Percentiles rank a stretch among this genome's conserved stretches.
Evolutionary conservation across 2,113 vertebrate species (phyloP).

Genomic region (Etheostoma spectabile): DNA sequence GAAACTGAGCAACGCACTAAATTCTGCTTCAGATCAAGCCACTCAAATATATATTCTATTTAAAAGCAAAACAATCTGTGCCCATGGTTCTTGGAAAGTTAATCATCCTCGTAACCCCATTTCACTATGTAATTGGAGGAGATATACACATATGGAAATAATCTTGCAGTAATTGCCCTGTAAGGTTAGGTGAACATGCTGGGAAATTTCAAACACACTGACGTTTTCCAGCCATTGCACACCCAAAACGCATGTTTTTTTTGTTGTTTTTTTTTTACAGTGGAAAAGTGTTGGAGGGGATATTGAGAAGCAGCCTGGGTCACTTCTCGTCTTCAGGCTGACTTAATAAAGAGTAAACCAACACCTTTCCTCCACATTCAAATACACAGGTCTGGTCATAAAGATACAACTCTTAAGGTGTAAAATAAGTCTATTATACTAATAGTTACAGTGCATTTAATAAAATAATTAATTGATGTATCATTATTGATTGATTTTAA

Average conservation of each 20-base stretch:
- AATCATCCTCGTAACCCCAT: conserved; percentile 49
- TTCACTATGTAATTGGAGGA: conserved; percentile 59
- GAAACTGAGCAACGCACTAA: conserved; percentile 20
- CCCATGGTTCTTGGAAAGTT: conserved; percentile 51
- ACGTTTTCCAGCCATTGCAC: conserved; percentile 68
- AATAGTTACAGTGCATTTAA: background rate
- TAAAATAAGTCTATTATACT: background rate
- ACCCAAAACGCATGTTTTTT: background rate
- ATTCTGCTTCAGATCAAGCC: conserved; percentile 29
- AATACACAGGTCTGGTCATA: background rate
- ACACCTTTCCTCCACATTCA: background rate
- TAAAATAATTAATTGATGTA: background rate
- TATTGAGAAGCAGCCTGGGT: conserved; percentile 9
- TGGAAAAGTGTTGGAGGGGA: conserved; percentile 56
- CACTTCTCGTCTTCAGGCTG: conserved; percentile 19
- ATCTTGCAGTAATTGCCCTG: conserved; percentile 71
- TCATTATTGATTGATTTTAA: background rate
- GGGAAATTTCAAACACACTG: conserved; percentile 75
- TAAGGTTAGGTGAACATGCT: conserved; percentile 75
- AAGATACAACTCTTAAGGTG: background rate
- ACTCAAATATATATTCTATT: conserved; percentile 14
- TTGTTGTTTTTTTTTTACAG: conserved; percentile 26
- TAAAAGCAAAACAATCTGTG: conserved; percentile 45
- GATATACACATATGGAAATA: conserved; percentile 77
- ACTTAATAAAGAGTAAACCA: conserved; percentile 22